Evolutionary conservation across 2,797 vertebrate genomes (phyloP), one percentile per base, ranked within the genome.

Genomic region (Phalloptychus januarius): DNA sequence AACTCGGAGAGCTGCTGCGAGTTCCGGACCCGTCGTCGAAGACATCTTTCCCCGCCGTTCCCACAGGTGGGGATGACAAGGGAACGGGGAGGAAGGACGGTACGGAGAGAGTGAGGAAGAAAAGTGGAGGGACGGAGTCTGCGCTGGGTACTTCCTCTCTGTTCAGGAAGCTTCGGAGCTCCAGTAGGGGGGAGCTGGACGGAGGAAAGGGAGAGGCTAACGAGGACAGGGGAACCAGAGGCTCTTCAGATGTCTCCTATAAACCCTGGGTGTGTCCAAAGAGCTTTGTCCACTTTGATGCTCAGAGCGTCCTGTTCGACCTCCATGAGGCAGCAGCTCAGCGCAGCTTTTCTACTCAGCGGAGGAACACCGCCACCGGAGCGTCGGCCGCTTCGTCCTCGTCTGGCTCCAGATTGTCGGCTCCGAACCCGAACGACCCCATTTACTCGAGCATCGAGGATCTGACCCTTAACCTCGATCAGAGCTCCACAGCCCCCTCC

Each of bases 291-390:
- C 98, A 99, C 79, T 99, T 95, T 2, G 98, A 99, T 0, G 95
- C 96, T 61, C 98, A 98, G 93, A 99, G 98, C 87, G 89, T 98
- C 86, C 88, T 98, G 44, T 99, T 99, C 1, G 96, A 99, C 92
- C 96, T 97, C 77, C 95, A 96, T 0, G 96, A 97, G 80, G 97
- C 96, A 0, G 96, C 96, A 0, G 89, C 94, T 84, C 96, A 95
- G 82, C 94, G 97, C 0, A 93, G 84, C 23, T 95, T 91, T 0
- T 93, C 94, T 0, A 92, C 96, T 4, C 97, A 97, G 74, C 91
- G 97, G 13, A 95, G 96, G 0, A 99, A 99, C 92, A 99, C 97
- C 0, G 97, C 97, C 45, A 99, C 98, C 0, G 98, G 98, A 0
- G 98, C 98, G 0, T 98, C 98, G 0, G 97, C 97, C 0, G 97